Evolutionary conservation across 92 coral and sea anemone species (phyloP).

Genomic region (Virgularia gustaviana): DNA sequence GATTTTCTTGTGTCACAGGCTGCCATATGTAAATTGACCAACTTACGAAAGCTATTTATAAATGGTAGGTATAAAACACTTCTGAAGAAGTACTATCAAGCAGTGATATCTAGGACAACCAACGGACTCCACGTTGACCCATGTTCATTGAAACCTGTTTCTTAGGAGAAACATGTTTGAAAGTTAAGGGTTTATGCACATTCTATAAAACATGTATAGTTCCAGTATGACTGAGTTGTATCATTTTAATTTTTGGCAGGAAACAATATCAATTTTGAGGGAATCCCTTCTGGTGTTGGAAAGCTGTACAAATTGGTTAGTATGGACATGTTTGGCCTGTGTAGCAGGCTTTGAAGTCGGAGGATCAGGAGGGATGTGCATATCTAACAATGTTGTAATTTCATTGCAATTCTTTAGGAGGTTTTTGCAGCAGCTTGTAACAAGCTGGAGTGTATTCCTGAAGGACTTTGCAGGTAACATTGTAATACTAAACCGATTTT

Average conservation of each 20-base stretch:
- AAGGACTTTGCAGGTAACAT: conserved; percentile 88
- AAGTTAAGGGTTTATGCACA: too few species aligned
- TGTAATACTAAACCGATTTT: too few species aligned
- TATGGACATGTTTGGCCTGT: not conserved
- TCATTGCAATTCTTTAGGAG: conserved; percentile 52
- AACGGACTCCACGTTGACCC: too few species aligned
- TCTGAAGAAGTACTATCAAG: too few species aligned
- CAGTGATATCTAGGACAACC: too few species aligned
- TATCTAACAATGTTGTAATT: not conserved
- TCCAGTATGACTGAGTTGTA: not conserved
- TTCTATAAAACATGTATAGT: too few species aligned
- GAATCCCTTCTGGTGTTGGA: conserved; percentile 94
- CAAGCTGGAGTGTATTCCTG: conserved; percentile 95
- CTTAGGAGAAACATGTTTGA: too few species aligned
- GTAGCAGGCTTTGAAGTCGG: not conserved
- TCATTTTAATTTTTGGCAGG: conserved; percentile 50
- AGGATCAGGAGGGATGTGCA: not conserved
- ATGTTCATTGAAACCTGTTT: too few species aligned
- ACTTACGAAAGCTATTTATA: conserved; percentile 71
- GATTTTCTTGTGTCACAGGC: conserved; percentile 53
- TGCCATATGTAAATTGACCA: conserved; percentile 89
- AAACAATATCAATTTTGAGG: conserved; percentile 93
- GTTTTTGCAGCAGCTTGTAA: conserved; percentile 95
- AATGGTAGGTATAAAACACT: conserved; percentile 84
- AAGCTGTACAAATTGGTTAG: conserved; percentile 89